phyloP scores from a whole-genome alignment of 2,113 vertebrate genomes.

The Gallinago media region DNA sequence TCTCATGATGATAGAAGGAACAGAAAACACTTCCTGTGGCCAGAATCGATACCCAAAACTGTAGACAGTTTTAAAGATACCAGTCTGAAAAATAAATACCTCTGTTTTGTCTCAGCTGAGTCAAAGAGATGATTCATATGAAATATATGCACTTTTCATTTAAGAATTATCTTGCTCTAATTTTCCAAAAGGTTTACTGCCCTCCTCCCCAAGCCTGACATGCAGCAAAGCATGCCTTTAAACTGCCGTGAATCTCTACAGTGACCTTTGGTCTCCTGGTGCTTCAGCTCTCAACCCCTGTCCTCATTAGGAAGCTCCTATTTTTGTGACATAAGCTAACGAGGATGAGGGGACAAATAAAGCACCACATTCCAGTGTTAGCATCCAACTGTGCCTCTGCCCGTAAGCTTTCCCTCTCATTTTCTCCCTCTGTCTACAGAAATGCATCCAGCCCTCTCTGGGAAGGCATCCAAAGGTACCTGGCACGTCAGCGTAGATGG shows the following conservation, averaged over 20 bases:
- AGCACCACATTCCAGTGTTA: accelerated
- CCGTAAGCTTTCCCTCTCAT: not conserved
- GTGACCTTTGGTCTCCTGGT: not conserved
- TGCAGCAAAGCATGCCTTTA: not conserved
- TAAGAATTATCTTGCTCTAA: not conserved
- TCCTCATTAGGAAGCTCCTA: not conserved
- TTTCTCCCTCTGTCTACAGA: not conserved
- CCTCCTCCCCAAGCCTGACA: not conserved
- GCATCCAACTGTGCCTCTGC: not conserved
- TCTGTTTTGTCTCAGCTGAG: not conserved
- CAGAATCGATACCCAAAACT: not conserved
- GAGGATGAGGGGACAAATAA: not conserved
- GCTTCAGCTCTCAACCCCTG: not conserved
- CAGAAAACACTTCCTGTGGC: not conserved
- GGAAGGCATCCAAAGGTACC: not conserved
- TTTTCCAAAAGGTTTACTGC: not conserved
- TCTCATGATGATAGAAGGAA: not conserved
- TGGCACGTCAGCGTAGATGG: not conserved
- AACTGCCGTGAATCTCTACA: not conserved
- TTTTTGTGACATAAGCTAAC: not conserved
- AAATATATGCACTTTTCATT: not conserved
- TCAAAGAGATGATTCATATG: not conserved
- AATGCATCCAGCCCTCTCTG: not conserved
- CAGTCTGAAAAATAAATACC: constrained; percentile 3
- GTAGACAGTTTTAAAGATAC: not conserved